Evolutionary conservation across 2,797 vertebrate species (phyloP), one percentile per base, ranked within the genome.

Genomic region (Cirrhinus mrigala): DNA sequence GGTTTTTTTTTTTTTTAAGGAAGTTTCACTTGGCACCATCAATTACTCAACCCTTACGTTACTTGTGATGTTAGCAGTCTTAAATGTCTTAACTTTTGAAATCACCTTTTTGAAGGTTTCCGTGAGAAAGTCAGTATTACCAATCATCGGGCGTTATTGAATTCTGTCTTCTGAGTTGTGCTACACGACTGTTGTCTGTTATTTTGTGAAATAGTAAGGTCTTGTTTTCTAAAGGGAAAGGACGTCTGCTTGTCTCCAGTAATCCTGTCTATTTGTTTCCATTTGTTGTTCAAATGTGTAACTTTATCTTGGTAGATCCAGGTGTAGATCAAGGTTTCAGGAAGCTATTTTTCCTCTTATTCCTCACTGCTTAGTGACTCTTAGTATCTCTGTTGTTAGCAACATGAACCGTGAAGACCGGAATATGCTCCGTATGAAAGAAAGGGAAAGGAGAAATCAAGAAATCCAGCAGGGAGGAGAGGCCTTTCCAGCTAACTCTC

Each of bases 371-470:
- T 92, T 79, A 90, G 89, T 92, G 89, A 90, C 88, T 88, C 74
- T 66, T 66, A 66, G 62, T 91, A 76, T 94, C 92, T 94, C 90
- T 94, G 79, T 96, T 96, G 87, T 81, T 92, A 99, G 98, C 98
- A 99, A 98, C 98, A 99, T 99, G 98, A 99, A 98, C 97, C 97
- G 97, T 97, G 98, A 99, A 95, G 98, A 99, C 96, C 97, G 98
- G 95, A 99, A 99, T 99, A 98, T 98, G 96, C 98, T 99, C 95
- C 98, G 98, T 96, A 97, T 99, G 97, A 99, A 99, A 99, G 98
- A 99, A 98, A 96, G 97, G 96, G 98, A 99, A 97, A 98, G 98
- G 96, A 96, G 98, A 95, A 99, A 99, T 96, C 98, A 99, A 96
- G 98, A 99, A 96, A 97, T 99, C 95, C 98, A 98, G 85, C 98